These are phyloP conservation scores for Microcebus lehilahytsara DNA, from an alignment of 2,113 vertebrate genomes.

Conservation along the genomic window DNA sequence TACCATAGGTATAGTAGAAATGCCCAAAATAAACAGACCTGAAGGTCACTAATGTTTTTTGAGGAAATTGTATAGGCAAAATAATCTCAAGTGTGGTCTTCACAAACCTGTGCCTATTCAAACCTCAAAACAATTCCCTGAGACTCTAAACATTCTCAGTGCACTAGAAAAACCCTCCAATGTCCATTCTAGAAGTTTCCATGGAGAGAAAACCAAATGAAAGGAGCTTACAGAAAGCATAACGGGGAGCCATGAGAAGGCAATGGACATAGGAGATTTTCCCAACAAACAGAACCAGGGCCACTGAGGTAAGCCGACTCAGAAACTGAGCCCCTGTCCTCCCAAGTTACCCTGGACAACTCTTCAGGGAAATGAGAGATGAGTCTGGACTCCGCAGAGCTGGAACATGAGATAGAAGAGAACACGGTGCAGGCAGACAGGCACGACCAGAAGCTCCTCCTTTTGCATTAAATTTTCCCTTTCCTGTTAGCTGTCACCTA, in stretches of 20 bases:
- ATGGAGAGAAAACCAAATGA: background rate
- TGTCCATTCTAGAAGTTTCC: background rate
- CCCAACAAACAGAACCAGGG: background rate
- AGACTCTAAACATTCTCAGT: background rate
- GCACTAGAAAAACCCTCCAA: background rate
- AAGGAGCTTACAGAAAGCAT: background rate
- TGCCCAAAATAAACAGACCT: background rate
- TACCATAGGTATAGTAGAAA: background rate
- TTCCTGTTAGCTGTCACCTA: background rate
- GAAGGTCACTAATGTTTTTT: background rate
- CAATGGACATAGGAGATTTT: background rate
- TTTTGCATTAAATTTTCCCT: background rate
- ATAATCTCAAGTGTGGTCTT: background rate
- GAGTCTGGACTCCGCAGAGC: background rate
- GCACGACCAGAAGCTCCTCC: no score
- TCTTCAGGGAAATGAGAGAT: background rate
- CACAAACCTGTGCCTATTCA: background rate
- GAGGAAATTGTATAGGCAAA: background rate
- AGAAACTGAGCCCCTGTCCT: background rate
- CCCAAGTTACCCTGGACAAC: background rate
- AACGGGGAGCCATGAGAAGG: rapidly evolving
- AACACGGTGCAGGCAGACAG: background rate
- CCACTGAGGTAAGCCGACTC: background rate
- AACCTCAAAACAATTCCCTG: background rate
- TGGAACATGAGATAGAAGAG: background rate